Conservation (phyloP, 2,888 invertebrate genomes). For the Drosophila mercatorum region DNA sequence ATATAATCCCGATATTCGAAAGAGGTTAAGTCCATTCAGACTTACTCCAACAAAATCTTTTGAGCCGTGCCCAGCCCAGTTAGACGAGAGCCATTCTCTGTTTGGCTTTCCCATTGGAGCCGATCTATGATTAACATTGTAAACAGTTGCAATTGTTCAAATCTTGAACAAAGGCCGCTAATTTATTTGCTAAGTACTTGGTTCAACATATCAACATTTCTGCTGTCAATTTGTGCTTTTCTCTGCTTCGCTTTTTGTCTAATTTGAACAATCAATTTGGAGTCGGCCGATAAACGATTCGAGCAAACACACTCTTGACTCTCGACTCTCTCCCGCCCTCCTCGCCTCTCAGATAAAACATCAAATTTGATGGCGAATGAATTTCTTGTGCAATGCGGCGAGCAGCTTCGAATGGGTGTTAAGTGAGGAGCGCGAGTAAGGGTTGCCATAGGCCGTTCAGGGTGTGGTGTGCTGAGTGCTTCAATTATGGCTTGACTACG, state of each 20-base stretch:
- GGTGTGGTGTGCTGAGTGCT: conserved; percentile 1
- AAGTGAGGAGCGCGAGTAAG: conserved; percentile 1
- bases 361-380: too few relatives aligned
- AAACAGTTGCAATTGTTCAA: conserved; percentile 7
- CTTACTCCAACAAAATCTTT: not conserved
- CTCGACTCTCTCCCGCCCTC: not conserved
- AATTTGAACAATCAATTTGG: conserved; percentile 33
- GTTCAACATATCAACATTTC: conserved; percentile 3
- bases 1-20: not conserved
- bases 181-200: conserved; percentile 41
- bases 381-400: not conserved
- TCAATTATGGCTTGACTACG: conserved; percentile 4
- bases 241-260: conserved; percentile 3
- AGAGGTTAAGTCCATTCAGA: not conserved
- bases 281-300: conserved; percentile 25
- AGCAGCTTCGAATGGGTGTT: not conserved
- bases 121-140: not conserved
- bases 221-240: conserved; percentile 24
- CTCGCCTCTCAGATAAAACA: not conserved
- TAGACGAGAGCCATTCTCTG: not conserved
- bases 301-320: conserved; percentile 1
- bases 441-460: not conserved
- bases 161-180: conserved; percentile 18
- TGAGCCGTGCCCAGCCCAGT: not conserved
- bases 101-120: conserved; percentile 2